Evolutionary conservation across 2,888 invertebrate species (phyloP), one percentile per base, ranked within the genome.

Genomic region (Apamea epomidion): DNA sequence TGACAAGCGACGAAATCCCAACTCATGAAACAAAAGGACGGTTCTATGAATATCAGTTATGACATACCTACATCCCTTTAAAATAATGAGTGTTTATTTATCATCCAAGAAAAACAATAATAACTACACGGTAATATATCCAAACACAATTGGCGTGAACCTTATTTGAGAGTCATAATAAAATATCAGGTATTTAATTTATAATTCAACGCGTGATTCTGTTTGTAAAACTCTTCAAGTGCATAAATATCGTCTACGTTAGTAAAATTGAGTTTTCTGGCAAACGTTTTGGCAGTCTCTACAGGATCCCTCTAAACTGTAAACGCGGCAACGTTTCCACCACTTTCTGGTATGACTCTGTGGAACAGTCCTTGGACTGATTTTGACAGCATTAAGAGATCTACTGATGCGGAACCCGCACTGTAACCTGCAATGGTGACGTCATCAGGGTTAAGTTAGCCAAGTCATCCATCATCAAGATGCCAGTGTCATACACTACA

Each of bases 311-410:
- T 82, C 32, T 80, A 92, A 18, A 93, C 72, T 6, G 91, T 76
- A 84, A 92, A 92, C 0, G 86, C 83, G 5, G 89, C 92, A 29
- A 92, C 74, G 54, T 86, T 92, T 0, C 92, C 87, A 14, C 94
- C 94, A 71, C 94, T 94, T 73, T 94, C 94, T 0, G 92, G 91
- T 69, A 94, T 93, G 0, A 91, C 93, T 91, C 92, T 93, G 45
- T 91, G 89, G 54, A 94, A 94, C 12, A 94, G 74, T 6, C 92
- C 93, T 81, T 87, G 86, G 0, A 94, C 83, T 32, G 89, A 80
- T 68, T 91, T 90, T 0, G 94, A 94, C 0, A 94, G 80, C 88
- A 92, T 90, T 21, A 95, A 81, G 0, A 94, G 88, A 72, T 94
- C 93, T 0, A 93, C 93, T 3, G 93, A 78, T 0, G 91, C 87